Percentiles rank a stretch among this genome's conserved stretches.
These are phyloP conservation scores for Bruchidius siliquastri DNA, from an alignment of 2,888 invertebrate species.

Conservation along the genomic window DNA sequence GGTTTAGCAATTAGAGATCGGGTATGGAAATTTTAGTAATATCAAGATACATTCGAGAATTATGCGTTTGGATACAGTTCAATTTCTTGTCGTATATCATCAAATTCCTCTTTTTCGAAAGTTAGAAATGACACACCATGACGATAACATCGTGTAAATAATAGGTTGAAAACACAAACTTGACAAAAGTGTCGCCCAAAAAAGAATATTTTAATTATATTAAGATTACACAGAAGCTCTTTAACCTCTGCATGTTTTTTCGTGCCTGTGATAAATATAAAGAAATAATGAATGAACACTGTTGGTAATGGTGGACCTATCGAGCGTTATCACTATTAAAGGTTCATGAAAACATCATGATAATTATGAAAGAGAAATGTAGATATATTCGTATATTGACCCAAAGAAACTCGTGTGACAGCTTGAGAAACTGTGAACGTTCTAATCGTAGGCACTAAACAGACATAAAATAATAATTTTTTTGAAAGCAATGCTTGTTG, in stretches of 20 bases:
- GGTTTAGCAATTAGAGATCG: too few species aligned
- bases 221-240: background rate
- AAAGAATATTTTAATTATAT: background rate
- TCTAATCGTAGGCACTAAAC: background rate
- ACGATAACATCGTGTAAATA: background rate
- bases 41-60: too few species aligned
- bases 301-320: background rate
- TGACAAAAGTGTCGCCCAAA: background rate
- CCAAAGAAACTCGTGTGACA: background rate
- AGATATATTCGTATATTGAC: background rate
- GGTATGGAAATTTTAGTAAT: too few species aligned
- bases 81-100: too few species aligned
- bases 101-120: too few species aligned
- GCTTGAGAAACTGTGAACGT: background rate
- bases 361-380: background rate
- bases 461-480: too few species aligned
- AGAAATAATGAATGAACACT: background rate
- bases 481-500: too few species aligned
- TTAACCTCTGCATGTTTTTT: background rate
- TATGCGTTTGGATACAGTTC: too few species aligned
- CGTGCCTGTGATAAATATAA: background rate
- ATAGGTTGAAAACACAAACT: background rate
- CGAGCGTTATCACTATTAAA: background rate
- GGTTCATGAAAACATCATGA: background rate
- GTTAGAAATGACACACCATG: background rate